These are phyloP conservation scores for Lasioglossum morio DNA, from an alignment of 2,888 invertebrate genomes.

Conservation along the genomic window DNA sequence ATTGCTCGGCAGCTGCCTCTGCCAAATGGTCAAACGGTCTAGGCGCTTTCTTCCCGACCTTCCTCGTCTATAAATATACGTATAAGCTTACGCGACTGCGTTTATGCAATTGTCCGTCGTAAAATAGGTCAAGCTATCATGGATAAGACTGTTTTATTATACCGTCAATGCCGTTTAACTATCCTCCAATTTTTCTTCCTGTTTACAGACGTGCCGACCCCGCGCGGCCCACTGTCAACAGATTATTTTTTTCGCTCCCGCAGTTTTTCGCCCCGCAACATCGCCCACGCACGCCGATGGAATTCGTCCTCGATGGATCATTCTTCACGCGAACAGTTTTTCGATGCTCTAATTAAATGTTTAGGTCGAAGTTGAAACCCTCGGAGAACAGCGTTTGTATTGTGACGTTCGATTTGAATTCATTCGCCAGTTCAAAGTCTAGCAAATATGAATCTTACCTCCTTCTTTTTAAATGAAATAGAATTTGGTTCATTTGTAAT, in stretches of 20 bases:
- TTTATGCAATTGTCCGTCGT: conserved; percentile 73
- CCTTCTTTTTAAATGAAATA: too few relatives aligned
- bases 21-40: conserved; percentile 75
- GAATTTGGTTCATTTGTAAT: too few relatives aligned
- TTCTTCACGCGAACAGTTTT: not conserved
- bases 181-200: conserved; percentile 56
- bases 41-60: conserved; percentile 75
- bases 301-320: not conserved
- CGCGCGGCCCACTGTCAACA: conserved; percentile 27
- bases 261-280: conserved; percentile 11
- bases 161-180: conserved; percentile 56
- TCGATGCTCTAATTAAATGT: not conserved
- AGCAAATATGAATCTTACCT: too few relatives aligned
- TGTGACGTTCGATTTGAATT: too few relatives aligned
- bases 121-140: conserved; percentile 68
- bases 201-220: conserved; percentile 33
- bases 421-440: too few relatives aligned
- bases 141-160: conserved; percentile 65
- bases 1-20: conserved; percentile 72
- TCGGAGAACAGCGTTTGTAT: too few relatives aligned
- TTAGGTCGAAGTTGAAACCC: not conserved
- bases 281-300: not conserved
- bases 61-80: conserved; percentile 73
- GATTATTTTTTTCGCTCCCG: conserved; percentile 9
- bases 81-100: conserved; percentile 68